phyloP scores from a whole-genome alignment of 1,140 invertebrate genomes.

The Bombus polaris region DNA sequence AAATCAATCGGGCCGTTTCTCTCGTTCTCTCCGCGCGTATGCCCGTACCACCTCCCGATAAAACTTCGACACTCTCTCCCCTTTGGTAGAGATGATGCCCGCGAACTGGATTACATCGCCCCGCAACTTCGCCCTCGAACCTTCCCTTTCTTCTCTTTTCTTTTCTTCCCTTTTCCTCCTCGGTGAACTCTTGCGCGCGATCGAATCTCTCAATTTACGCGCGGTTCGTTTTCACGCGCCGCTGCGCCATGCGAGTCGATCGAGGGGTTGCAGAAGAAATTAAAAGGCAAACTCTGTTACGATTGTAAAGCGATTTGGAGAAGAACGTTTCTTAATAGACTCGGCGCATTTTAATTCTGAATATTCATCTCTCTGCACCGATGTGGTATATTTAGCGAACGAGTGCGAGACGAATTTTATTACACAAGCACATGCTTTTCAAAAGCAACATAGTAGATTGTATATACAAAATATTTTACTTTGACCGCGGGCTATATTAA shows the following conservation, averaged over 20 bases:
- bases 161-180: background rate
- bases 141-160: background rate
- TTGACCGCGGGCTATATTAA: background rate
- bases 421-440: too few relatives aligned
- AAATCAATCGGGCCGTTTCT: constrained; percentile 72
- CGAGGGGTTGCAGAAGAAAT: background rate
- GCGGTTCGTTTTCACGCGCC: background rate
- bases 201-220: constrained; percentile 39
- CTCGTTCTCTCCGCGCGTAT: constrained; percentile 44
- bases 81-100: constrained; percentile 53
- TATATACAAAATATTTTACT: background rate
- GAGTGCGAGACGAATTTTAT: background rate
- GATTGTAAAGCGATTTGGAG: background rate
- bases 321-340: background rate
- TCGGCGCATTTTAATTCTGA: background rate
- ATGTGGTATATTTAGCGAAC: background rate
- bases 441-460: too few relatives aligned
- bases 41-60: constrained; percentile 68
- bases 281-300: background rate
- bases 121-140: constrained; percentile 39
- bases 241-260: background rate
- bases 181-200: constrained; percentile 8
- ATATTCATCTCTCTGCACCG: background rate
- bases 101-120: constrained; percentile 58
- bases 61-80: constrained; percentile 65